Evolutionary conservation across 1,140 invertebrate species (phyloP).

Genomic region (Heterodera carotae): DNA sequence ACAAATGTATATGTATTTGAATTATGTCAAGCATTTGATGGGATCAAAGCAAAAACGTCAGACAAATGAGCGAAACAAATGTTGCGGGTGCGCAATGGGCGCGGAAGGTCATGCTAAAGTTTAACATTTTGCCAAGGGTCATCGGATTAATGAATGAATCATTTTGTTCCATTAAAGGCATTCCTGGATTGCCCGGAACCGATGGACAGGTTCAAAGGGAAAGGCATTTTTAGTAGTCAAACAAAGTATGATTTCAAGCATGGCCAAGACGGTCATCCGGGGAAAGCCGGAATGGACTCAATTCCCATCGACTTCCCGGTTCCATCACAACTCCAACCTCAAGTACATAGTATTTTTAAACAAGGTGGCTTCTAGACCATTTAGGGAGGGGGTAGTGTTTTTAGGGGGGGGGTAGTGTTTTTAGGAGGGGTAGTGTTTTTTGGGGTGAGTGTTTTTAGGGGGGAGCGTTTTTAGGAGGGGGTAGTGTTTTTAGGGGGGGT

Average conservation of each 20-base stretch:
- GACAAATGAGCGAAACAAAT: constrained; percentile 8
- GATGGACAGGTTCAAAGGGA: not conserved
- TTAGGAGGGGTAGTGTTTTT: too few relatives aligned
- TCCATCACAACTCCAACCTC: constrained; percentile 10
- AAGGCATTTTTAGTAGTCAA: not conserved
- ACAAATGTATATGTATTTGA: constrained; percentile 10
- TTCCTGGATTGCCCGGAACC: constrained; percentile 25
- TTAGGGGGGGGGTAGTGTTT: too few relatives aligned
- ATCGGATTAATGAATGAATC: too few relatives aligned
- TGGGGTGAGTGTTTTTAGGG: too few relatives aligned
- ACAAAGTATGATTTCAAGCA: not conserved
- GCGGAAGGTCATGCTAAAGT: not conserved
- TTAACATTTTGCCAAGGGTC: not conserved
- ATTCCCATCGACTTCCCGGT: constrained; percentile 13
- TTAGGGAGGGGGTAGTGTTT: too few relatives aligned
- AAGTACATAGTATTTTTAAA: not conserved
- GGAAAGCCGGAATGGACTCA: not conserved
- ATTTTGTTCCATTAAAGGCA: too few relatives aligned
- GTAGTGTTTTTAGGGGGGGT: too few relatives aligned
- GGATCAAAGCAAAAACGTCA: constrained; percentile 16
- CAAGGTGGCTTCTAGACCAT: too few relatives aligned
- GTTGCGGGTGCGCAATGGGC: constrained; percentile 22
- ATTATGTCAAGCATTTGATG: constrained; percentile 9
- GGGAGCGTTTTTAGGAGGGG: too few relatives aligned
- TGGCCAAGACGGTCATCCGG: constrained; percentile 19